phyloP scores from a whole-genome alignment of 2,113 vertebrate genomes.

The Tylochromis polylepis region DNA sequence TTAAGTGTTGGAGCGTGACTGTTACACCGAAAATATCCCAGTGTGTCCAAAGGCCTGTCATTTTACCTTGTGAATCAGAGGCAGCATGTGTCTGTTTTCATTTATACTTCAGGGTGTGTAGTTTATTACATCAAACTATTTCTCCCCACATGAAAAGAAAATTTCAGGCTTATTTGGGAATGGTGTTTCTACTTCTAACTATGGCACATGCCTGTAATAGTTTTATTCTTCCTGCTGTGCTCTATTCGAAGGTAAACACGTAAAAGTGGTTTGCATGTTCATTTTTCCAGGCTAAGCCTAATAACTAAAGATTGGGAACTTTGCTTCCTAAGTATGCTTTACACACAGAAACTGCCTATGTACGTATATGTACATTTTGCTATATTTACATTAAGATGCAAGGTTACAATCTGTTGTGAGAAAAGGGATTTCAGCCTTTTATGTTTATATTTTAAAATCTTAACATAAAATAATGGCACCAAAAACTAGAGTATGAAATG shows the following conservation, averaged over 20 bases:
- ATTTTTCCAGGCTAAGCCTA: neutral
- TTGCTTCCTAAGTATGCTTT: neutral
- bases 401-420: neutral
- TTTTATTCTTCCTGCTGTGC: neutral
- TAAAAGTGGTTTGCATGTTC: neutral
- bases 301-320: neutral
- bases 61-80: neutral
- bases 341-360: neutral
- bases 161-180: neutral
- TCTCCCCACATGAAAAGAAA: neutral
- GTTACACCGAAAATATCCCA: slow-evolving; percentile 15
- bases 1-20: slow-evolving; percentile 12
- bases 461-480: neutral
- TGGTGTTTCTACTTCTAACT: neutral
- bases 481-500: neutral
- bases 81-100: neutral
- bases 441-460: neutral
- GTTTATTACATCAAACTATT: neutral
- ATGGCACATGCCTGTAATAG: neutral
- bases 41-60: slow-evolving; percentile 4
- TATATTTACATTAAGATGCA: neutral
- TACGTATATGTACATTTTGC: neutral
- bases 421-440: neutral
- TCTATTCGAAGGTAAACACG: neutral
- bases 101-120: neutral